Percentiles rank a stretch among this genome's conserved stretches.
Conservation (phyloP, 2,888 invertebrate genomes). For the Silvanus unidentatus region DNA sequence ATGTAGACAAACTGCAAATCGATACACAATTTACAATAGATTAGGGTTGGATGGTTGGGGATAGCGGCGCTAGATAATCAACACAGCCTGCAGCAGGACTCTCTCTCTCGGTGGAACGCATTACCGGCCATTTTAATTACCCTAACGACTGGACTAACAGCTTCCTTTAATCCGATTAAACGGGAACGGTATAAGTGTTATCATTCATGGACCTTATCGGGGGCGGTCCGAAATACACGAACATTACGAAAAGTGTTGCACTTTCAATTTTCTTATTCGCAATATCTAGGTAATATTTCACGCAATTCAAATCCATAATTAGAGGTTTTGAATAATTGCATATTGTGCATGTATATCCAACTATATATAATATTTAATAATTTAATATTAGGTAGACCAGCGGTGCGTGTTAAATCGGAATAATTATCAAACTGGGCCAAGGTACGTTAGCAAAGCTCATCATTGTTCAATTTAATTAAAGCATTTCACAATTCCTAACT, state of each 20-base stretch:
- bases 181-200: slow-evolving; percentile 22
- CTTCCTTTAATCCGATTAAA: slow-evolving; percentile 37
- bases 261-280: slow-evolving; percentile 20
- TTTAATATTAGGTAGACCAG: slow-evolving; percentile 26
- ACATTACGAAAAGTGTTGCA: slow-evolving; percentile 7
- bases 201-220: slow-evolving; percentile 18
- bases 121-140: slow-evolving; percentile 36
- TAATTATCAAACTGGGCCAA: slow-evolving; percentile 35
- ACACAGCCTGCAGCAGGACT: slow-evolving; percentile 24
- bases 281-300: slow-evolving; percentile 19
- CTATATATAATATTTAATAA: slow-evolving; percentile 4
- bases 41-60: slow-evolving; percentile 20
- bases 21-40: slow-evolving; percentile 28
- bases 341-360: too few relatives aligned
- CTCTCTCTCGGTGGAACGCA: slow-evolving; percentile 22
- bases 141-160: slow-evolving; percentile 37
- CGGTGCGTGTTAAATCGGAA: slow-evolving; percentile 30
- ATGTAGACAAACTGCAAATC: slow-evolving; percentile 20
- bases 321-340: slow-evolving; percentile 8
- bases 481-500: slow-evolving; percentile 20
- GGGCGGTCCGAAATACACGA: too few relatives aligned
- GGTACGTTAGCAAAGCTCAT: slow-evolving; percentile 18
- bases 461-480: slow-evolving; percentile 21
- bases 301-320: slow-evolving; percentile 13
- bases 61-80: slow-evolving; percentile 27